These are phyloP conservation scores for Zygogramma bicolorata DNA, from an alignment of 2,888 invertebrate genomes.

Conservation along the genomic window DNA sequence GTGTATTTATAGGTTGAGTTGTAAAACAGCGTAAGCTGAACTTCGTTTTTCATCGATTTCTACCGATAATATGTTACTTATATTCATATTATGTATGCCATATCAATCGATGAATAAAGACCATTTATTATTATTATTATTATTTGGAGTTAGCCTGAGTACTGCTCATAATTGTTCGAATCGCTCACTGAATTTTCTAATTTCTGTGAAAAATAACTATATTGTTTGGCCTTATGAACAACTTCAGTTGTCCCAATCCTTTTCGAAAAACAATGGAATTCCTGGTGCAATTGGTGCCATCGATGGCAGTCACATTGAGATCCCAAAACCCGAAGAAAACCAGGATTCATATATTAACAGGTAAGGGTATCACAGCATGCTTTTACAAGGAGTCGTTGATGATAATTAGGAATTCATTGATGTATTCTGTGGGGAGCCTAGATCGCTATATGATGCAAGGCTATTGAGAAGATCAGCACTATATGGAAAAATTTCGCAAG, in stretches of 20 bases:
- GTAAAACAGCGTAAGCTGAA: too few species aligned
- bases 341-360: slow-evolving; percentile 15
- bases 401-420: slow-evolving; percentile 13
- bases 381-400: slow-evolving; percentile 12
- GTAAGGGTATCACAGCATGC: not conserved
- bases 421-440: slow-evolving; percentile 17
- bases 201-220: not conserved
- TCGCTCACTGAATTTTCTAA: not conserved
- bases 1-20: too few species aligned
- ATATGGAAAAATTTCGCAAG: slow-evolving; percentile 39
- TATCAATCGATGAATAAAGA: too few species aligned
- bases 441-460: slow-evolving; percentile 9
- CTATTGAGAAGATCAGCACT: slow-evolving; percentile 17
- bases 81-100: too few species aligned
- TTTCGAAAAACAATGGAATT: not conserved
- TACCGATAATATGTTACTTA: too few species aligned
- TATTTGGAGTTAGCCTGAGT: not conserved
- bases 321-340: not conserved
- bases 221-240: not conserved
- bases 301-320: too few species aligned
- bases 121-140: too few species aligned
- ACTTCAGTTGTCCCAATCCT: not conserved
- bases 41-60: too few species aligned
- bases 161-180: not conserved
- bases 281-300: too few species aligned